These are phyloP conservation scores for Pyrochroa serraticornis DNA, from an alignment of 2,888 invertebrate species.

Conservation along the genomic window DNA sequence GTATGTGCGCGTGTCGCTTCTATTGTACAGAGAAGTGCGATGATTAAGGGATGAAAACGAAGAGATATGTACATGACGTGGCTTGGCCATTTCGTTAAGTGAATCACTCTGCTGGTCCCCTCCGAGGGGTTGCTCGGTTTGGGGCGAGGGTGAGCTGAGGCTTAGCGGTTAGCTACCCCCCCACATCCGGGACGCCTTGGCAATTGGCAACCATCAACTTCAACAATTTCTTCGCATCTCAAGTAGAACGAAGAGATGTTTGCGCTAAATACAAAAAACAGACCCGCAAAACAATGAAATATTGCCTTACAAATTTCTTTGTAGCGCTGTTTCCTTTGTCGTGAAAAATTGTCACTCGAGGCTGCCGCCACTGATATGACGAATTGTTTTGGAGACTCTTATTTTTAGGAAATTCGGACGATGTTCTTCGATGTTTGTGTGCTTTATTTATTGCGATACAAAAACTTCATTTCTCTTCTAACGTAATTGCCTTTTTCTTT, in stretches of 20 bases:
- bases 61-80: conserved; percentile 42
- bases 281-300: neutral
- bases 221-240: conserved; percentile 19
- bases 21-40: conserved; percentile 20
- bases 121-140: conserved; percentile 24
- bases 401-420: no score
- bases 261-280: conserved; percentile 12
- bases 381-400: no score
- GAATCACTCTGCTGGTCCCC: conserved; percentile 43
- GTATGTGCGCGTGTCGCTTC: conserved; percentile 15
- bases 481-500: no score
- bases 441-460: no score
- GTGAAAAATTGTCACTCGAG: no score
- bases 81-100: conserved; percentile 47
- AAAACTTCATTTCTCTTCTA: no score
- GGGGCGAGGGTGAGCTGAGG: conserved; percentile 23
- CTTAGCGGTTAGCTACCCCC: conserved; percentile 26
- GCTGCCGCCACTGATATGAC: no score
- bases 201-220: conserved; percentile 25
- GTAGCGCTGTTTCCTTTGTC: no score
- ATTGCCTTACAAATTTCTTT: no score
- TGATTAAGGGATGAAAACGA: conserved; percentile 42
- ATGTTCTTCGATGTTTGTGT: no score
- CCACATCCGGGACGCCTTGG: conserved; percentile 15
- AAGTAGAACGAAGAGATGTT: conserved; percentile 14